Base-by-base conservation (phyloP, 2,888 invertebrate species). In the Bellardia bayeri region DNA sequence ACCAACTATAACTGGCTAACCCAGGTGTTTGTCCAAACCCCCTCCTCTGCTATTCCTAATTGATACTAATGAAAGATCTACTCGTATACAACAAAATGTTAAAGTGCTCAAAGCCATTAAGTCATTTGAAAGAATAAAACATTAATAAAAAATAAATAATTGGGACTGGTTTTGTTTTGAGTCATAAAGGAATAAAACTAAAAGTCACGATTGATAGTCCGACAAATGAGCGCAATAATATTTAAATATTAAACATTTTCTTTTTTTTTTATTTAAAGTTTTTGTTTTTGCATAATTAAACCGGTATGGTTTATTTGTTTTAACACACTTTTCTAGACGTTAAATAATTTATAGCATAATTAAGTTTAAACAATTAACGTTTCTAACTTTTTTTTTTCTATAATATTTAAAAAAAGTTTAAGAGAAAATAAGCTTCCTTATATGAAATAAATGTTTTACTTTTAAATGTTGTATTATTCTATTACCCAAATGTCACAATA, bases 331-430 rank as follows among this genome's bases (percentile, higher is more conserved):
- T 45, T 4, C 8, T 30, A 30, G 8, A 45, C 16, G 33, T 74
- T 64, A 9, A 56, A 66, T 64, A 33, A 42, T 64, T 72, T 66
- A 45, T 56, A 74, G 66, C 82, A 69, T 82, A 82, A 82, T 69
- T 63, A 45, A 42, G 33, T 51, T 63, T 23, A 23, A 16, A 51
- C 45, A 68, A 13, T 51, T 49, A 61, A n/a, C 13, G 64, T 23
- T 45, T 23, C 23, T 33, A 66, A 56, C 37, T 58, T 13, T 14
- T 58, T 78, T 68, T 40, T n/a, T n/a, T n/a, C n/a, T n/a, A n/a
- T n/a, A n/a, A 6, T 8, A 11, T 13, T 45, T 2, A 13, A 13
- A 13, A 63, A 51, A 37, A 42, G 7, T 58, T 56, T 45, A 54
- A 0, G 54, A 68, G 45, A 45, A 58, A 23, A 3, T 45, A 40